phyloP scores from a whole-genome alignment of 2,113 vertebrate genomes.

The Tyrannus savana region DNA sequence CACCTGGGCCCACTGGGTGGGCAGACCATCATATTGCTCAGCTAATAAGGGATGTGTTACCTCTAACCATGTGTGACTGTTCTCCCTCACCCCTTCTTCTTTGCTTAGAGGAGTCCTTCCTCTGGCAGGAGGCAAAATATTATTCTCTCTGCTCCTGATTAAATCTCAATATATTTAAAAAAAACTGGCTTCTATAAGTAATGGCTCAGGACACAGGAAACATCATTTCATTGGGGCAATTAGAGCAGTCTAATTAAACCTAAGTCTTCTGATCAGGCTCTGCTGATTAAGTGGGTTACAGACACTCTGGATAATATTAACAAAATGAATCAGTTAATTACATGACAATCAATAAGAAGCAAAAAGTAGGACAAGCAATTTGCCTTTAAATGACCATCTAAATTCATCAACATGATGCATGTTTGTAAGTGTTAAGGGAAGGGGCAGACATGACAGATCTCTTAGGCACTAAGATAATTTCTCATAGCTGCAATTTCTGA shows the following conservation, averaged over 20 bases:
- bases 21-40: not conserved
- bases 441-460: not conserved
- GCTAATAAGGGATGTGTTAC: not conserved
- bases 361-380: slow-evolving; percentile 60
- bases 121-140: slow-evolving; percentile 10
- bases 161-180: not conserved
- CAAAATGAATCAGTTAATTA: slow-evolving; percentile 54
- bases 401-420: slow-evolving; percentile 50
- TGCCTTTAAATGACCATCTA: slow-evolving; percentile 64
- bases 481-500: not conserved
- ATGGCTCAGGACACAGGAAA: slow-evolving; percentile 32
- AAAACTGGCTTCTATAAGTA: not conserved
- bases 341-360: slow-evolving; percentile 65
- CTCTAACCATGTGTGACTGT: not conserved
- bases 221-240: slow-evolving; percentile 58
- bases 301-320: slow-evolving; percentile 45
- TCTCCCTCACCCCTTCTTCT: not conserved
- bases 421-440: slow-evolving; percentile 31
- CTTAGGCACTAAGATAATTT: not conserved
- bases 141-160: slow-evolving; percentile 5
- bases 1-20: not conserved
- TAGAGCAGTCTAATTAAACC: slow-evolving; percentile 55
- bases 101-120: not conserved
- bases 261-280: slow-evolving; percentile 39
- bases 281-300: slow-evolving; percentile 57